A percentile compares a stretch with the other conserved stretches of the same genome.
phyloP scores from a whole-genome alignment of 2,888 invertebrate species.

The Lasioglossum vierecki region DNA sequence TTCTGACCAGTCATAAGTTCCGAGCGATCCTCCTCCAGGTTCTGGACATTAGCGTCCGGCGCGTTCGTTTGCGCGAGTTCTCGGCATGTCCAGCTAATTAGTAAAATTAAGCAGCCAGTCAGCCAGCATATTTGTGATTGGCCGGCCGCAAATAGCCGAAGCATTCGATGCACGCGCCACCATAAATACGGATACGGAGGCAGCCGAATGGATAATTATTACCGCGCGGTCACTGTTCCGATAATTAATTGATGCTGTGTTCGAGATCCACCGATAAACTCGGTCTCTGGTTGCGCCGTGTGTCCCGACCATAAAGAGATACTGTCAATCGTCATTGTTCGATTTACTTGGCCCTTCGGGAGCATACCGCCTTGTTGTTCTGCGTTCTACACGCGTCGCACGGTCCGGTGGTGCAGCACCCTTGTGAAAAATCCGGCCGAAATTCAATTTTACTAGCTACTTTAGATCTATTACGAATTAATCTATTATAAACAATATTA shows the following conservation, averaged over 20 bases:
- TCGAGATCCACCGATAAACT: slow-evolving; percentile 50
- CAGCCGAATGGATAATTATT: slow-evolving; percentile 75
- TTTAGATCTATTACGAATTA: too few species aligned
- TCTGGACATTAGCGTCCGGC: not conserved
- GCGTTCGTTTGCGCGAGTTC: slow-evolving; percentile 43
- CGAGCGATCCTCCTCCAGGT: not conserved
- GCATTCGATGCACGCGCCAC: slow-evolving; percentile 51
- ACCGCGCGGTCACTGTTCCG: slow-evolving; percentile 69
- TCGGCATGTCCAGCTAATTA: slow-evolving; percentile 65
- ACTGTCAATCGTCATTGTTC: slow-evolving; percentile 41
- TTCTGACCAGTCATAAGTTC: not conserved
- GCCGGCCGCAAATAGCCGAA: slow-evolving; percentile 61
- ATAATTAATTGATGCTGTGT: slow-evolving; percentile 73
- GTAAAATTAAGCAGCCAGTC: slow-evolving; percentile 62
- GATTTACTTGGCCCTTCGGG: slow-evolving; percentile 28
- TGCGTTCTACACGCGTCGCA: not conserved
- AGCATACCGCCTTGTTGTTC: not conserved
- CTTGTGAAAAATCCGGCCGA: not conserved
- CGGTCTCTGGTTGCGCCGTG: not conserved
- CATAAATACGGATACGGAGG: slow-evolving; percentile 65
- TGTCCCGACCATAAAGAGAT: slow-evolving; percentile 22
- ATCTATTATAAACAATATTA: too few species aligned
- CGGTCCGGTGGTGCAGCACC: not conserved
- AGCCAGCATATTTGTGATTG: slow-evolving; percentile 55
- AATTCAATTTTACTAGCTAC: not conserved